Evolutionary conservation across 2,797 vertebrate species (phyloP).

Genomic region (Crax fasciolata): DNA sequence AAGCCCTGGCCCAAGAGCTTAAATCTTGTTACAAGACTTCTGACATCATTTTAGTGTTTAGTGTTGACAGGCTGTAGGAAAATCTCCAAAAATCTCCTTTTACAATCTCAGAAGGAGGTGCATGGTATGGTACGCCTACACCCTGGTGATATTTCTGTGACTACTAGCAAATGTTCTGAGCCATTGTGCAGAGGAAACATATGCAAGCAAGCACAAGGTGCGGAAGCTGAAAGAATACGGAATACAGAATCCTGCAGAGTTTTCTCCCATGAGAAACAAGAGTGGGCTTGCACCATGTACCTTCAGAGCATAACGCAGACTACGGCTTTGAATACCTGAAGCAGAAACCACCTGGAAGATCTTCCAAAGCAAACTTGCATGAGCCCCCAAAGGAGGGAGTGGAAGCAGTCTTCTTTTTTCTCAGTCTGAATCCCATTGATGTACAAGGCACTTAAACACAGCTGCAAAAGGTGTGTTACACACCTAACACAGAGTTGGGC

Average conservation of each 20-base stretch:
- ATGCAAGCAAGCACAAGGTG: not conserved
- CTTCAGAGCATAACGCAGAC: not conserved
- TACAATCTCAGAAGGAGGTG: not conserved
- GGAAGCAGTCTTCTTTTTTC: not conserved
- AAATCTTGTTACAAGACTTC: not conserved
- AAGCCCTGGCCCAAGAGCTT: not conserved
- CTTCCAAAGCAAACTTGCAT: not conserved
- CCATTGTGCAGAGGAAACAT: not conserved
- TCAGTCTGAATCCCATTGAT: not conserved
- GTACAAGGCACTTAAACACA: not conserved
- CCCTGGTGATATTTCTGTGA: not conserved
- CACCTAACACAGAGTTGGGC: not conserved
- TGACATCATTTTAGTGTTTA: not conserved
- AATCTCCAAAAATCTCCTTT: not conserved
- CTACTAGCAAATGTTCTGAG: not conserved
- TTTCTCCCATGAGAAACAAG: not conserved
- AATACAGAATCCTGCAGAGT: not conserved
- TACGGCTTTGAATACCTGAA: not conserved
- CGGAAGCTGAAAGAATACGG: not conserved
- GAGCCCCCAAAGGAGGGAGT: not conserved
- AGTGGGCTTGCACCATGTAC: not conserved
- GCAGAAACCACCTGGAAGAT: not conserved
- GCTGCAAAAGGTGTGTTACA: not conserved
- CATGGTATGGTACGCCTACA: not conserved
- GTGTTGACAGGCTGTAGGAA: not conserved